Percentiles rank a stretch among this genome's conserved stretches.
These are phyloP conservation scores for Drosophila ohnishii DNA, from an alignment of 1,140 invertebrate genomes.

Conservation along the genomic window DNA sequence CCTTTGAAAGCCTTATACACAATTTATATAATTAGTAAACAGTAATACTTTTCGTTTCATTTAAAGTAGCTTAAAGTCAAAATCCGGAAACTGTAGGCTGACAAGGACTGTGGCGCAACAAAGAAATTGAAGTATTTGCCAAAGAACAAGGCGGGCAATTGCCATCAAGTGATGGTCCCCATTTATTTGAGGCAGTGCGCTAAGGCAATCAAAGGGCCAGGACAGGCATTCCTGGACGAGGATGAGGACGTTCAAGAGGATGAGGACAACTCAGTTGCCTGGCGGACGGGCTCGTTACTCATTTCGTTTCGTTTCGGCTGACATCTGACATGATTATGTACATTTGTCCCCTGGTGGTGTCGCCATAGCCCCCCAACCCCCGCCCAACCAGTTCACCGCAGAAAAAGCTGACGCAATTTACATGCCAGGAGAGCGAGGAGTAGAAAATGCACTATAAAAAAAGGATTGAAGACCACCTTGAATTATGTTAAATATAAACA, in stretches of 20 bases:
- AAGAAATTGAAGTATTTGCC: constrained; percentile 36
- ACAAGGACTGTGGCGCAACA: constrained; percentile 20
- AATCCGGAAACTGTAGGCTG: constrained; percentile 9
- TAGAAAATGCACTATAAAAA: constrained; percentile 4
- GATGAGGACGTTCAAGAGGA: neutral
- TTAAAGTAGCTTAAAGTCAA: neutral
- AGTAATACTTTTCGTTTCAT: too few relatives aligned
- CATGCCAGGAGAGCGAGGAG: constrained; percentile 36
- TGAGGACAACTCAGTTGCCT: constrained; percentile 5
- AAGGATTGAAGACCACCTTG: neutral
- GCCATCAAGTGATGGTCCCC: constrained; percentile 71
- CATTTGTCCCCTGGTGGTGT: constrained; percentile 67
- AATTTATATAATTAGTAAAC: too few relatives aligned
- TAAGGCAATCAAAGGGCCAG: constrained; percentile 59
- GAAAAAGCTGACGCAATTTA: constrained; percentile 64
- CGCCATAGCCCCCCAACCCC: neutral
- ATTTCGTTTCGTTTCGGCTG: constrained; percentile 66
- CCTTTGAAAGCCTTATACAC: neutral
- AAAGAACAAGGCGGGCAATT: constrained; percentile 58
- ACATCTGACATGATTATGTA: constrained; percentile 80
- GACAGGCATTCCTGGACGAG: constrained; percentile 27
- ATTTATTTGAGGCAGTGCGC: constrained; percentile 54
- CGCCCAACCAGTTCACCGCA: constrained; percentile 13
- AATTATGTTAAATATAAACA: too few relatives aligned
- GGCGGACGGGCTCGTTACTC: constrained; percentile 29